phyloP scores from a whole-genome alignment of 2,888 invertebrate species.

The Napeogenes sylphis region DNA sequence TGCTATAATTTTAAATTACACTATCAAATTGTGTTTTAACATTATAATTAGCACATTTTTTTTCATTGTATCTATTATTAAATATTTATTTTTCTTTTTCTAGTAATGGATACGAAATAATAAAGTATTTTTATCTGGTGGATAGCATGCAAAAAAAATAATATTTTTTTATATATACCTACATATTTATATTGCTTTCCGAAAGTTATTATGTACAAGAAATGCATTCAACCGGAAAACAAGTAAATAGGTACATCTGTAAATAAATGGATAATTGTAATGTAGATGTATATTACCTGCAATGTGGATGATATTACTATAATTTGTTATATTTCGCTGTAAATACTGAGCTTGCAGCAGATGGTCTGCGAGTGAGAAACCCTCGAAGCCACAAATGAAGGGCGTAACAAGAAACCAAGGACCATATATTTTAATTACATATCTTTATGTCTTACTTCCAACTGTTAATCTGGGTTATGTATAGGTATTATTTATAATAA shows the following conservation, averaged over 20 bases:
- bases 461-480: not conserved
- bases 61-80: no score
- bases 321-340: conserved; percentile 30
- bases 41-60: no score
- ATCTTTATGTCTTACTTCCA: not conserved
- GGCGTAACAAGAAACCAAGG: conserved; percentile 30
- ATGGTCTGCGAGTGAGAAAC: conserved; percentile 40
- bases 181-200: no score
- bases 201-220: no score
- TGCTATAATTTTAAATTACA: no score
- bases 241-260: not conserved
- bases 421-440: conserved; percentile 25
- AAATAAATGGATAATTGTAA: not conserved
- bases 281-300: conserved; percentile 1
- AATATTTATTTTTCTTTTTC: no score
- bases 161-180: no score
- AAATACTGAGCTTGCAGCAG: conserved; percentile 34
- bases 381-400: conserved; percentile 36
- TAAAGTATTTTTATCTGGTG: no score
- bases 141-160: no score
- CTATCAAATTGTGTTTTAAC: no score
- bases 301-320: conserved; percentile 24
- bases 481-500: not conserved
- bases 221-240: not conserved
- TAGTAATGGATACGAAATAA: no score